A percentile compares a stretch with the other conserved stretches of the same genome.
Conservation (phyloP, 1,140 invertebrate species). For the Prorops nasuta region DNA sequence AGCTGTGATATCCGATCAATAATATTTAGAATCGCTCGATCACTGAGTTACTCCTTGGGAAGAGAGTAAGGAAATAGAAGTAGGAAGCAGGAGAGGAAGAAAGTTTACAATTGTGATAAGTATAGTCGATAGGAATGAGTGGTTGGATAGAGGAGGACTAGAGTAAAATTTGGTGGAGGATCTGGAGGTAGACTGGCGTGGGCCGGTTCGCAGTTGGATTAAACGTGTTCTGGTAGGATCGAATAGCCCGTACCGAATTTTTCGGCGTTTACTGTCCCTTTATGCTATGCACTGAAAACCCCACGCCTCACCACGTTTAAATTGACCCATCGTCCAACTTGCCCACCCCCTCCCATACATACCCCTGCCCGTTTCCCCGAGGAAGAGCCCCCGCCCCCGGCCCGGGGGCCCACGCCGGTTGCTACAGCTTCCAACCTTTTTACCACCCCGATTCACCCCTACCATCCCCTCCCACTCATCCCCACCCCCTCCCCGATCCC, state of each 20-base stretch:
- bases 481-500: constrained; percentile 20
- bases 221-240: no score
- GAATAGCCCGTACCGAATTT: constrained; percentile 22
- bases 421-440: constrained; percentile 49
- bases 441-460: constrained; percentile 34
- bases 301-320: constrained; percentile 31
- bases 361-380: constrained; percentile 15
- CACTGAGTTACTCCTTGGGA: no score
- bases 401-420: constrained; percentile 20
- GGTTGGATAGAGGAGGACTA: no score
- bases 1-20: no score
- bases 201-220: no score
- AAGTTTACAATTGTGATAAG: no score
- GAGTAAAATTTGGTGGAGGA: no score
- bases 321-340: constrained; percentile 39
- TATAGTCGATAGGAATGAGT: no score
- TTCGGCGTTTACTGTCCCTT: constrained; percentile 35
- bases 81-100: no score
- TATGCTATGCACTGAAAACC: constrained; percentile 23
- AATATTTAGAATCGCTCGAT: no score
- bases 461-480: constrained; percentile 15
- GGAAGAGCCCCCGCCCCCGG: constrained; percentile 10
- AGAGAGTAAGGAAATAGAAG: no score
- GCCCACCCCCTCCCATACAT: constrained; percentile 13
- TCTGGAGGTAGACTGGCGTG: no score